Base-by-base conservation (phyloP, 2,888 invertebrate species). In the Euzophera pinguis region DNA sequence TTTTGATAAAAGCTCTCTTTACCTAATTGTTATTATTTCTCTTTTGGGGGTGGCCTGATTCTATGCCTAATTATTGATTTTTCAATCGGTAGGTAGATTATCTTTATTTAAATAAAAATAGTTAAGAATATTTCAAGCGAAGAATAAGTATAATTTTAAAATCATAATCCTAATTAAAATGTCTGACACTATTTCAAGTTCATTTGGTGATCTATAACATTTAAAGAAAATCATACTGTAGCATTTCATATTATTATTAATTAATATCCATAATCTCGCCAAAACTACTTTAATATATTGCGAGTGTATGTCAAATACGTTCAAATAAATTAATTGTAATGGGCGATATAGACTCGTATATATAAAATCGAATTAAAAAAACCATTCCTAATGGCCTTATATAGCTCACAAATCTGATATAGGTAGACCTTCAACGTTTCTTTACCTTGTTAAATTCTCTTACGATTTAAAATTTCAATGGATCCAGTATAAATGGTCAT, bases 401-500 rank as follows among this genome's bases (percentile, higher is more conserved):
- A 73, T 76, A 71, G 67, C 72, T 75, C 74, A 75, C 74, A 65
- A 65, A 69, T 69, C 59, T 62, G 58, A 58, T 61, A 62, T 57
- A 50, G 27, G 52, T 60, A 69, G 75, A 76, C 54, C 74, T 71
- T 49, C 59, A 61, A 27, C 61, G 53, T 54, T 54, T 49, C 59
- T 54, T 58, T 54, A 47, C 53, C 48, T 53, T 52, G 54, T 63
- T 52, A 60, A 57, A 58, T 67, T 62, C 51, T 59, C 61, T 55
- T 60, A 64, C 66, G 64, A 58, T 65, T 54, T 62, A 53, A 53
- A 53, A 58, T 61, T 67, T 69, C 66, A 67, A 72, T 69, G 74
- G 83, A 55, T 65, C 84, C 77, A 69, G 59, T 59, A 64, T 64
- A 59, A 74, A 57, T 81, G 82, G 82, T 75, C 69, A 67, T 67